Percentiles rank a stretch among this genome's conserved stretches.
These are phyloP conservation scores for Lichenostomus cassidix DNA, from an alignment of 2,113 vertebrate genomes.

Conservation along the genomic window DNA sequence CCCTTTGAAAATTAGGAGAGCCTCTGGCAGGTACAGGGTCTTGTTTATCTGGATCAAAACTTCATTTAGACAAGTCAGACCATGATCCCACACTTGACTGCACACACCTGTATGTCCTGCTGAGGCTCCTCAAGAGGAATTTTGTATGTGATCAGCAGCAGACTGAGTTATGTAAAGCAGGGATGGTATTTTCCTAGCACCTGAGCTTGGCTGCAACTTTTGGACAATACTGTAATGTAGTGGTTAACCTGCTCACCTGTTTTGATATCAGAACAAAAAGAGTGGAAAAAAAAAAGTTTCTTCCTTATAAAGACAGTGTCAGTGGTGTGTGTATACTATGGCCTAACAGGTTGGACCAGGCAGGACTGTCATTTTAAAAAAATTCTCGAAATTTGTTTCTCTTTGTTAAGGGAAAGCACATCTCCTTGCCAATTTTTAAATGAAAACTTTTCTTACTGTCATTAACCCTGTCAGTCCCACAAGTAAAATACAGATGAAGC, in stretches of 20 bases:
- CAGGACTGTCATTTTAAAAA: not conserved
- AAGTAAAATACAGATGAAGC: not conserved
- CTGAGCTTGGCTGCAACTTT: not conserved
- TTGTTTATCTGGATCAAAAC: not conserved
- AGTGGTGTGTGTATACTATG: not conserved
- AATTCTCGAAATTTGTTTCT: conserved; percentile 9
- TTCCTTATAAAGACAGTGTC: not conserved
- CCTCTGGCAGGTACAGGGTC: not conserved
- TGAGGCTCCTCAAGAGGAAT: not conserved
- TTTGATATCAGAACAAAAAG: not conserved
- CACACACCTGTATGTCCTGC: not conserved
- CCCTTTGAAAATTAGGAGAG: not conserved
- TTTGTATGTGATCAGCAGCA: not conserved
- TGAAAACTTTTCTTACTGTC: not conserved
- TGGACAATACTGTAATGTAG: not conserved
- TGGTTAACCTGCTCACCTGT: not conserved
- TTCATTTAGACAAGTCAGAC: not conserved
- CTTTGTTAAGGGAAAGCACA: not conserved
- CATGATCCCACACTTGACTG: not conserved
- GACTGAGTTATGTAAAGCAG: not conserved
- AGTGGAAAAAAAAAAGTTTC: accelerated
- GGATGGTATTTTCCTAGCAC: not conserved
- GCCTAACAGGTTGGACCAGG: not conserved
- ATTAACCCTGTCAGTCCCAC: not conserved
- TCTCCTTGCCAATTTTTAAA: not conserved